Conservation (phyloP, 1,140 invertebrate genomes). For the Tetramorium alpestre region DNA sequence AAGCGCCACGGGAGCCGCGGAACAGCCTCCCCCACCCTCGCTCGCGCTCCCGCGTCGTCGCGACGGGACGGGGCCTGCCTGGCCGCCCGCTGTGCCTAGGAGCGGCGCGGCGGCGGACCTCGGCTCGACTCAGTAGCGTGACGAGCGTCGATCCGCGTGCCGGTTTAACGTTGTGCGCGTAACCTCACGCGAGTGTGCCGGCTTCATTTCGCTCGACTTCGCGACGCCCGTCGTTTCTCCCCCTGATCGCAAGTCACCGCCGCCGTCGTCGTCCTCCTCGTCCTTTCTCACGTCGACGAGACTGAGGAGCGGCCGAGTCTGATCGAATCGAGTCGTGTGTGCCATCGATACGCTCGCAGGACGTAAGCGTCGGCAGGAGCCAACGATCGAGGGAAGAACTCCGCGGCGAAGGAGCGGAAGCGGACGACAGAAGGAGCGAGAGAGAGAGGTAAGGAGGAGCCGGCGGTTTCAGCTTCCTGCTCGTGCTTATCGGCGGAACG, state of each 20-base stretch:
- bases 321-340: background rate
- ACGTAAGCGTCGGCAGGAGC: slow-evolving; percentile 20
- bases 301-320: background rate
- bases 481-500: slow-evolving; percentile 33
- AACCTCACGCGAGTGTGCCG: slow-evolving; percentile 18
- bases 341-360: slow-evolving; percentile 17
- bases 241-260: too few relatives aligned
- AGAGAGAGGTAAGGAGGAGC: slow-evolving; percentile 23
- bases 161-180: background rate
- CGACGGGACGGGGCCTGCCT: background rate
- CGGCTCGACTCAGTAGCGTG: slow-evolving; percentile 71
- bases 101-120: slow-evolving; percentile 32
- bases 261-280: background rate
- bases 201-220: background rate
- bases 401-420: slow-evolving; percentile 6
- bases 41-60: slow-evolving; percentile 4
- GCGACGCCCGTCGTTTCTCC: background rate
- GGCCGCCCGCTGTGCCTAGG: slow-evolving; percentile 1
- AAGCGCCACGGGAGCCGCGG: background rate
- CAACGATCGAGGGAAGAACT: slow-evolving; percentile 33
- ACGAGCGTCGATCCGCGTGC: slow-evolving; percentile 73
- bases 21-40: slow-evolving; percentile 18
- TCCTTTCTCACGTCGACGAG: background rate
- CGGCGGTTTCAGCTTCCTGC: slow-evolving; percentile 33
- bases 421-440: background rate